Percentiles rank a stretch among this genome's conserved stretches.
phyloP scores from a whole-genome alignment of 2,113 vertebrate genomes.

The Lepidothrix coronata region DNA sequence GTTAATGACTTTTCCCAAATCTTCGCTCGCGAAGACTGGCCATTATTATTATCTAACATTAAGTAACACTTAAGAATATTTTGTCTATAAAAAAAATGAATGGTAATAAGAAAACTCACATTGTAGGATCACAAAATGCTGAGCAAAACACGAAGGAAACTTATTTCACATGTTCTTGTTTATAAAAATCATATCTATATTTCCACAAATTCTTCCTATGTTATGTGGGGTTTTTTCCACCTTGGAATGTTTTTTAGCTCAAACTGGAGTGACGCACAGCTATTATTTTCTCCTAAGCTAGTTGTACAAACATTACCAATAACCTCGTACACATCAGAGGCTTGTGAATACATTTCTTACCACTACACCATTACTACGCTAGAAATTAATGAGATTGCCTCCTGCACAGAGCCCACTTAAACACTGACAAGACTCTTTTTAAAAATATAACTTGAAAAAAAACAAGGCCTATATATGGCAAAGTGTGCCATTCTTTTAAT shows the following conservation, averaged over 20 bases:
- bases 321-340: not conserved
- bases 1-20: too few species aligned
- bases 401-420: not conserved
- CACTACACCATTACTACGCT: not conserved
- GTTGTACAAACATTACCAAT: not conserved
- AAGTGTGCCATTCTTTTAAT: not conserved
- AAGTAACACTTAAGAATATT: not conserved
- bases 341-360: not conserved
- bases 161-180: not conserved
- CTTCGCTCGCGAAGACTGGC: too few species aligned
- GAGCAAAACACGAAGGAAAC: not conserved
- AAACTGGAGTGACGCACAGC: not conserved
- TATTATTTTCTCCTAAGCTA: not conserved
- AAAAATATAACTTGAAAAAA: not conserved
- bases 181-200: not conserved
- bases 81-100: not conserved
- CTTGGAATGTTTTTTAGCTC: not conserved
- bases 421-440: not conserved
- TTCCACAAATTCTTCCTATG: not conserved
- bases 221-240: not conserved
- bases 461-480: not conserved
- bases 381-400: not conserved
- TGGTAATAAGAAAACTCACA: not conserved
- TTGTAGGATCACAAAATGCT: not conserved
- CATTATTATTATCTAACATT: not conserved